Evolutionary conservation across 2,888 invertebrate genomes (phyloP), one percentile per base, ranked within the genome.

Genomic region (Microctonus aethiopoides): DNA sequence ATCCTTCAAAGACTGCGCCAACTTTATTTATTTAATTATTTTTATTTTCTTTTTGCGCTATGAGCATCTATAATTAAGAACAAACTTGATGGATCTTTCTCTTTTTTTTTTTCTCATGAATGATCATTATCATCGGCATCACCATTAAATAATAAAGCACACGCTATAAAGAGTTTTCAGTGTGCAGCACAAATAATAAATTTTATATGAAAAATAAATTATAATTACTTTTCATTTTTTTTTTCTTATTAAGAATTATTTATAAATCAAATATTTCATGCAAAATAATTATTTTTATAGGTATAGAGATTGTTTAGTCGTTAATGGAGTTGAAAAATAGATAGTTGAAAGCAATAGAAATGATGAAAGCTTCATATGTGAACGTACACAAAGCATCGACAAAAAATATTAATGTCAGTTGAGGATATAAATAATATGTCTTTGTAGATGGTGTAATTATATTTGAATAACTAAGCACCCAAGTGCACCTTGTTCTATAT

Each of bases 91-190:
- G 67, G 39, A 32, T 51, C 72, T 66, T 65, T 56, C 39, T 54
- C 29, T 59, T n/a, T 59, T 57, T 68, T 57, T 56, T n/a, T 66
- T 57, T 56, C 52, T 34, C 16, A 51, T 57, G 34, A 56, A 67
- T 72, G 22, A 41, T 68, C 29, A 62, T 72, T 57, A 65, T 59
- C 54, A 61, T 62, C 51, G 54, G 46, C 54, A 62, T 68, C 61
- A 62, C n/a, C n/a, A n/a, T n/a, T n/a, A n/a, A n/a, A n/a, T n/a
- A 26, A 34, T 16, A 46, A 59, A 52, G 22, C n/a, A 60, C 41
- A 22, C 2, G n/a, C 5, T 13, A 39, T 10, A 39, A 20, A 64
- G 54, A 29, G n/a, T n/a, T n/a, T 32, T 24, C 13, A 11, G 10
- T 20, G 9, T 39, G 6, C 39, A 60, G 22, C 36, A 20, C 36